Base-by-base conservation (phyloP, 2,797 vertebrate species). In the Oceanodroma leucorhoa region DNA sequence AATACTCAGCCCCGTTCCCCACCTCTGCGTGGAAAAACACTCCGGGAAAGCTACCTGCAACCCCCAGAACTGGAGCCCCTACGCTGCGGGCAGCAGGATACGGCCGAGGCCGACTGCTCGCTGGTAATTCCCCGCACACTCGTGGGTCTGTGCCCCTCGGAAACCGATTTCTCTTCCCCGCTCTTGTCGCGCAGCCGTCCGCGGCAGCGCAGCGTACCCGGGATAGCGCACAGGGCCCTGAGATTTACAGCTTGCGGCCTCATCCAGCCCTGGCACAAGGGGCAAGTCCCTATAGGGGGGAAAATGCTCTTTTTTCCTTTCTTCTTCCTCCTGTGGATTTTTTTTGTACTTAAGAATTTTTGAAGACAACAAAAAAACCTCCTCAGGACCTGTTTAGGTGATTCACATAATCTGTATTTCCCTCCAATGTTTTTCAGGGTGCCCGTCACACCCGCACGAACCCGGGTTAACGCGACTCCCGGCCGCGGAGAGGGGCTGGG, bases 211-310 rank as follows among this genome's bases (percentile, higher is more conserved):
- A 43, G 16, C 41, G 41, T 16, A 43, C 41, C 41, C 41, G 41
- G 41, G 40, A 14, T 8, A 53, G 6, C 12, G 50, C 64, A 16
- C 14, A 41, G 41, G 50, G 41, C 41, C 46, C 57, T 18, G 5
- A 27, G 8, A 43, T n/a, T 30, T 34, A 6, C 40, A 32, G 1
- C 23, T 17, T 24, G 23, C 2, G 34, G 53, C 32, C 45, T 61
- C 71, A 38, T 9, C 41, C 71, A 71, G 34, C 38, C 66, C 41
- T 36, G 73, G 48, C 29, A 14, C n/a, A 65, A 24, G 24, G 36
- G 55, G 2, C 24, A 55, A 51, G 8, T 26, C 9, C 14, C 6
- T 36, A 3, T 3, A 3, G 9, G 3, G 14, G 5, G 1, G 1
- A 1, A 62, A 62, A 43, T 7, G 4, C 1, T 58, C 3, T 21